Evolutionary conservation across 1,140 invertebrate species (phyloP).

Genomic region (Mylabris phalerata): DNA sequence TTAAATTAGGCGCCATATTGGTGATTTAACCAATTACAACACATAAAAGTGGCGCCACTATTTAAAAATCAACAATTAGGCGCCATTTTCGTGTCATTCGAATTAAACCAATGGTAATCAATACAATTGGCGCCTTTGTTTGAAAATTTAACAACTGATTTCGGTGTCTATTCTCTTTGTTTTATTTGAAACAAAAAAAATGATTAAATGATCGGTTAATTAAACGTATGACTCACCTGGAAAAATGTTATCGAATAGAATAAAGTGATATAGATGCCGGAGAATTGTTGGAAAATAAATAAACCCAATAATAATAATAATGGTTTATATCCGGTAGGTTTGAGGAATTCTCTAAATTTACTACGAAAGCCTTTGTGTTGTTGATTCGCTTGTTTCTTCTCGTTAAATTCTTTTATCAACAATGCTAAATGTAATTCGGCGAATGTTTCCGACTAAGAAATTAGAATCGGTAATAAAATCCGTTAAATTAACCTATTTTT

Average conservation of each 20-base stretch:
- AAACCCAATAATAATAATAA: conserved; percentile 49
- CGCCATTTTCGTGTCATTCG: neutral
- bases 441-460: conserved; percentile 13
- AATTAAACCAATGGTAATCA: neutral
- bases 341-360: conserved; percentile 43
- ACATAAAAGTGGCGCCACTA: too few species aligned
- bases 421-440: conserved; percentile 40
- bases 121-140: too few species aligned
- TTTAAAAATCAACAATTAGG: too few species aligned
- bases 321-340: conserved; percentile 55
- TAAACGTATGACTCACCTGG: conserved; percentile 37
- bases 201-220: too few species aligned
- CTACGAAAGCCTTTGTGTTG: conserved; percentile 11
- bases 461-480: too few species aligned
- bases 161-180: too few species aligned
- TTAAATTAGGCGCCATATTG: too few species aligned
- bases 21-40: too few species aligned
- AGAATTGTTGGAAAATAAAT: conserved; percentile 56
- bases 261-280: conserved; percentile 60
- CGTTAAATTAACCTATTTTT: too few species aligned
- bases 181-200: too few species aligned
- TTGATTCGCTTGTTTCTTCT: conserved; percentile 37
- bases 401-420: conserved; percentile 42
- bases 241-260: conserved; percentile 64
- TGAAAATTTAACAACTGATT: too few species aligned